phyloP scores from a whole-genome alignment of 2,888 invertebrate species.

The Drosophila barbarae region DNA sequence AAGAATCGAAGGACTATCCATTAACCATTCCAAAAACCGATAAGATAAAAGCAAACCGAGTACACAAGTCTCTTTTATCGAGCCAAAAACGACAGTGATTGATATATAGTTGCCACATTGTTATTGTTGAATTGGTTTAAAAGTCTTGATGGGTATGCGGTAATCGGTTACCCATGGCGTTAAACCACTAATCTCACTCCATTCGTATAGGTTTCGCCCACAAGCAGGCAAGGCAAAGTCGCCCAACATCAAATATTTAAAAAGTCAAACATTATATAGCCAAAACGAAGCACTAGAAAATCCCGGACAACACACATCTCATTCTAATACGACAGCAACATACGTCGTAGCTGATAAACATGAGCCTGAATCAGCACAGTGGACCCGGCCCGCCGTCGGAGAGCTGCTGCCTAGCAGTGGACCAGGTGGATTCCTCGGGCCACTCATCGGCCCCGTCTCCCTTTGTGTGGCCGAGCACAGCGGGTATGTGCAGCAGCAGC shows the following conservation, averaged over 20 bases:
- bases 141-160: slow-evolving; percentile 24
- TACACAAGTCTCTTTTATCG: slow-evolving; percentile 6
- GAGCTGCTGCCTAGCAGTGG: slow-evolving; percentile 38
- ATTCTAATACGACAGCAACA: slow-evolving; percentile 41
- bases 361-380: slow-evolving; percentile 79
- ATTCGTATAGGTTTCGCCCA: neutral
- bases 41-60: slow-evolving; percentile 9
- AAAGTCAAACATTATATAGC: neutral
- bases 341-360: slow-evolving; percentile 78
- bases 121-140: slow-evolving; percentile 21
- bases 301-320: slow-evolving; percentile 2
- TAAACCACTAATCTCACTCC: slow-evolving; percentile 7
- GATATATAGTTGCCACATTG: slow-evolving; percentile 9
- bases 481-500: slow-evolving; percentile 47
- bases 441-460: slow-evolving; percentile 13
- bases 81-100: slow-evolving; percentile 13
- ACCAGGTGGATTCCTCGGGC: slow-evolving; percentile 46
- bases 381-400: slow-evolving; percentile 79
- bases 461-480: slow-evolving; percentile 48
- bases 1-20: slow-evolving; percentile 25
- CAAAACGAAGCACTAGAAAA: slow-evolving; percentile 2
- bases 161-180: slow-evolving; percentile 9
- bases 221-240: slow-evolving; percentile 22
- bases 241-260: neutral
- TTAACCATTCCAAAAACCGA: slow-evolving; percentile 24